phyloP scores from a whole-genome alignment of 2,797 vertebrate genomes.

The Xerus rutilus region DNA sequence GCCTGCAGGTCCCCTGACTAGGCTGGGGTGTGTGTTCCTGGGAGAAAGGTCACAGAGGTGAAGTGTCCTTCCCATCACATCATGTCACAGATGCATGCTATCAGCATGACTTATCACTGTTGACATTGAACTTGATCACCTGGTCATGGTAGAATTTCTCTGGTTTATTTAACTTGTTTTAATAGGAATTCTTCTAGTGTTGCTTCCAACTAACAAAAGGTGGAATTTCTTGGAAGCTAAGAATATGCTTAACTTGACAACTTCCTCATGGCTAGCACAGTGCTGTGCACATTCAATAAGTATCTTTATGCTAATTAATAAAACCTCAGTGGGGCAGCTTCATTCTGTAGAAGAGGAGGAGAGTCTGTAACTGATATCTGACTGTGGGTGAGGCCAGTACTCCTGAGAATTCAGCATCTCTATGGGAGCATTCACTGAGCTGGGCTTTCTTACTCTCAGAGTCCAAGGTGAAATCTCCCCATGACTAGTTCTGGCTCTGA shows the following conservation, averaged over 20 bases:
- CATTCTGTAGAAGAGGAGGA: not conserved
- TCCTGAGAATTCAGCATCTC: no score
- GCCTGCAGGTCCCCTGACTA: not conserved
- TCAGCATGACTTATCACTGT: not conserved
- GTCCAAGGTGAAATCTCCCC: not conserved
- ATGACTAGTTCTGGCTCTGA: not conserved
- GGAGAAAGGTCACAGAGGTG: not conserved
- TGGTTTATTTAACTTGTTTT: not conserved
- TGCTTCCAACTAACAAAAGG: not conserved
- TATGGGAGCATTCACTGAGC: not conserved
- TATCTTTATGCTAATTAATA: not conserved
- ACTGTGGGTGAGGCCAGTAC: no score
- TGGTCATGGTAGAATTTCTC: not conserved
- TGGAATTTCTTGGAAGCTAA: not conserved
- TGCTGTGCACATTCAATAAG: not conserved
- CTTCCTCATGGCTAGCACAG: not conserved
- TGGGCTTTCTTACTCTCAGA: rapidly evolving
- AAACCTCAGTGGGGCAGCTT: not conserved
- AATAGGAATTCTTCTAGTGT: not conserved
- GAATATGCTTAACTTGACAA: not conserved
- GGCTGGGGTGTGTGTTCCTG: no score
- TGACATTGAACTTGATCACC: rapidly evolving
- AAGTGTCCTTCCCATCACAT: not conserved
- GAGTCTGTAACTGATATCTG: not conserved
- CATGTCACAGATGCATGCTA: no score